Percentiles rank a stretch among this genome's conserved stretches.
phyloP scores from a whole-genome alignment of 2,888 invertebrate species.

The Tanypteryx hageni region DNA sequence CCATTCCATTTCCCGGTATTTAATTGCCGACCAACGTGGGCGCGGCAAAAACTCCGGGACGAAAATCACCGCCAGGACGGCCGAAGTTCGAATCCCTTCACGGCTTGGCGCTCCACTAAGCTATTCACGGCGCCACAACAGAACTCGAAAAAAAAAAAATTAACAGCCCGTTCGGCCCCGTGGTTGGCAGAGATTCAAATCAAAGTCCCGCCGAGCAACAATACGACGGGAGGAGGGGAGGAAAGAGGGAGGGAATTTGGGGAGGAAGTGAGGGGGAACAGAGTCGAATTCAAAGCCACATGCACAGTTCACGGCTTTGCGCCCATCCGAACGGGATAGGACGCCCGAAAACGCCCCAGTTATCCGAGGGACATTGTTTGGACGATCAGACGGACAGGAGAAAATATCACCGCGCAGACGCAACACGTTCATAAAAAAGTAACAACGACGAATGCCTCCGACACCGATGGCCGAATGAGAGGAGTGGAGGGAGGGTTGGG shows the following conservation, averaged over 20 bases:
- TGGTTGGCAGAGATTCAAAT: not conserved
- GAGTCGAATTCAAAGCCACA: not conserved
- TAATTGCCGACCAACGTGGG: too few relatives aligned
- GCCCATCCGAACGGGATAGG: not conserved
- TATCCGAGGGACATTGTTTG: not conserved
- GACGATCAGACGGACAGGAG: not conserved
- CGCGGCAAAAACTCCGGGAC: not conserved
- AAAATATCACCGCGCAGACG: not conserved
- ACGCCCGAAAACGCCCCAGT: not conserved
- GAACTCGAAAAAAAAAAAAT: not conserved
- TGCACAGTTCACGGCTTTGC: not conserved
- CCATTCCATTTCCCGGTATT: too few relatives aligned
- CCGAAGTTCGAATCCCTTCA: constrained; percentile 8
- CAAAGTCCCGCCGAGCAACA: not conserved
- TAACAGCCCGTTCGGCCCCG: constrained; percentile 7
- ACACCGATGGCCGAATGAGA: not conserved
- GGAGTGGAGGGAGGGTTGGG: not conserved
- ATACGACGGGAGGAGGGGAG: not conserved
- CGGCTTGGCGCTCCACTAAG: not conserved
- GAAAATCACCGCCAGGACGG: not conserved
- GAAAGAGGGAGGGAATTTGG: not conserved
- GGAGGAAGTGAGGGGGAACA: not conserved
- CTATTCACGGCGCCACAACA: not conserved
- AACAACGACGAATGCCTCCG: not conserved
- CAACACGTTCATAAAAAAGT: not conserved